These are phyloP conservation scores for Iselma pallidipennis DNA, from an alignment of 2,888 invertebrate species.

Conservation along the genomic window DNA sequence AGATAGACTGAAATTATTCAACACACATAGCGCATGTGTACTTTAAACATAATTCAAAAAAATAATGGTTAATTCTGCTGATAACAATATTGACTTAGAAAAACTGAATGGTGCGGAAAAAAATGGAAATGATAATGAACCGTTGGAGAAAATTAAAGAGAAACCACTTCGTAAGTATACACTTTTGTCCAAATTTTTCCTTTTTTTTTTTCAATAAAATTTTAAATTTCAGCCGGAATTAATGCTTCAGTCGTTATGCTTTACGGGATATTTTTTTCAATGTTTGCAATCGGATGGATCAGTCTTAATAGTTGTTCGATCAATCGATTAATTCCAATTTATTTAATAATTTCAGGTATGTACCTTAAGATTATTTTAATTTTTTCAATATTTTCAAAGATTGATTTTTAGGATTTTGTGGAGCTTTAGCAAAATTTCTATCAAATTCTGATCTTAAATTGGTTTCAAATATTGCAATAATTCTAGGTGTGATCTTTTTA, in stretches of 20 bases:
- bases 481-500: slow-evolving; percentile 35
- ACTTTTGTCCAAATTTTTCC: too few relatives aligned
- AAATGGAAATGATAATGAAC: slow-evolving; percentile 33
- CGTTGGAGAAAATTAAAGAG: slow-evolving; percentile 43
- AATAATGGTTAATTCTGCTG: slow-evolving; percentile 24
- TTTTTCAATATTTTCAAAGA: background rate
- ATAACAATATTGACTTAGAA: slow-evolving; percentile 16
- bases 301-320: slow-evolving; percentile 48
- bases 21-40: slow-evolving; percentile 16
- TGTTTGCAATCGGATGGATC: slow-evolving; percentile 49
- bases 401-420: slow-evolving; percentile 39
- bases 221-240: slow-evolving; percentile 43
- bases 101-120: slow-evolving; percentile 19
- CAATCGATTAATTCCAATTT: slow-evolving; percentile 49
- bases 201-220: background rate
- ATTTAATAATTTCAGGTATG: slow-evolving; percentile 49
- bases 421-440: slow-evolving; percentile 40
- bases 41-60: background rate
- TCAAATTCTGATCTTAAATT: slow-evolving; percentile 36
- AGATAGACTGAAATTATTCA: background rate
- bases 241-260: slow-evolving; percentile 49
- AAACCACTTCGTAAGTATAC: slow-evolving; percentile 47
- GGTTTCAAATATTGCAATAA: slow-evolving; percentile 36
- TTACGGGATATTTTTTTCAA: slow-evolving; percentile 46
- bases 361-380: background rate